A percentile compares a stretch with the other conserved stretches of the same genome.
phyloP scores from a whole-genome alignment of 1,140 invertebrate species.

The Acromyrmex heyeri region DNA sequence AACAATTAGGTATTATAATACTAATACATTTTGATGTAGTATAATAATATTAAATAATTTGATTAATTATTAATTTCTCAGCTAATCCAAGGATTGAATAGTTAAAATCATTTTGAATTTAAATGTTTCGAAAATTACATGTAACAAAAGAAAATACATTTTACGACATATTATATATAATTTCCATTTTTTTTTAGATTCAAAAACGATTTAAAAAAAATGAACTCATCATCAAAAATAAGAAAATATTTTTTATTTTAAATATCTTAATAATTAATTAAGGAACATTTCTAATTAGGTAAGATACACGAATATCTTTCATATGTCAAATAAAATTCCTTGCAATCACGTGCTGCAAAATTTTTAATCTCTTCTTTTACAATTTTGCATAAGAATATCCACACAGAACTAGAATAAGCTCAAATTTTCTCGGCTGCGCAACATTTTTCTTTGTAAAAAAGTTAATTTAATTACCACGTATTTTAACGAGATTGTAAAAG shows the following conservation, averaged over 20 bases:
- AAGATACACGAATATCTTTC: neutral
- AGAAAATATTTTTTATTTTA: neutral
- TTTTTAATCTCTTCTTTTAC: slow-evolving; percentile 24
- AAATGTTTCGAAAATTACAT: neutral
- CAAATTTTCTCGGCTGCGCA: slow-evolving; percentile 18
- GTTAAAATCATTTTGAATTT: neutral
- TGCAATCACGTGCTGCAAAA: neutral
- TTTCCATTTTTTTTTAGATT: neutral
- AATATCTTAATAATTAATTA: neutral
- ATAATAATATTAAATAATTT: neutral
- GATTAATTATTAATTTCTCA: neutral
- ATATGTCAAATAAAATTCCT: neutral
- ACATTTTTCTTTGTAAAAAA: slow-evolving; percentile 19
- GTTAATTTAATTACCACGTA: slow-evolving; percentile 44
- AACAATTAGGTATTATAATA: neutral
- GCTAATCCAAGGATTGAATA: neutral
- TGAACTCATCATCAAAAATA: neutral
- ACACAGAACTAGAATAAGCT: slow-evolving; percentile 19
- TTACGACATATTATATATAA: neutral
- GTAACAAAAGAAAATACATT: neutral
- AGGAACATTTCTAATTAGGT: neutral
- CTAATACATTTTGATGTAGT: neutral
- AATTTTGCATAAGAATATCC: neutral
- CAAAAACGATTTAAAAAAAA: neutral
- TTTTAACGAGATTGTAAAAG: slow-evolving; percentile 50